Evolutionary conservation across 2,888 invertebrate species (phyloP).

Genomic region (Alloplasta piceator): DNA sequence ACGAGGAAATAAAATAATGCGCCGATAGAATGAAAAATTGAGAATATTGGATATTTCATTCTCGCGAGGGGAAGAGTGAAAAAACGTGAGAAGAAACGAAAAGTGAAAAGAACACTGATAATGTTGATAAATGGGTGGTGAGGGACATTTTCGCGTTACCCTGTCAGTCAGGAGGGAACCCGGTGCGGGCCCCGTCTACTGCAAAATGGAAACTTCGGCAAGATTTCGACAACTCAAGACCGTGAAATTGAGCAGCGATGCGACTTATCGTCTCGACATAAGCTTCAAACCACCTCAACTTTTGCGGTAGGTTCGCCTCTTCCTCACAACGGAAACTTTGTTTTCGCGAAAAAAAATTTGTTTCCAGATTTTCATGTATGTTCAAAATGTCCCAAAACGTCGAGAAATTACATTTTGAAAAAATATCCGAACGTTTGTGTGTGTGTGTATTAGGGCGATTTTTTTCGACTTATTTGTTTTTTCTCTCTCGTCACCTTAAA

Average conservation of each 20-base stretch:
- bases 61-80: no score
- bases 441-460: no score
- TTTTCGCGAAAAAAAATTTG: no score
- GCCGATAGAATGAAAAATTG: background rate
- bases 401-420: no score
- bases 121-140: constrained; percentile 76
- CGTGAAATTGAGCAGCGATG: constrained; percentile 85
- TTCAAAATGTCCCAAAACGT: no score
- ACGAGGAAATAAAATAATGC: background rate
- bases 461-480: no score
- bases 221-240: constrained; percentile 85
- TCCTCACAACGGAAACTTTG: no score
- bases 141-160: constrained; percentile 83
- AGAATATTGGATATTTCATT: constrained; percentile 2
- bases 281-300: constrained; percentile 85
- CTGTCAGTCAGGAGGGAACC: constrained; percentile 84
- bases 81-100: background rate
- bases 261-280: constrained; percentile 84
- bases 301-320: constrained; percentile 84
- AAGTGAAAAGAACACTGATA: constrained; percentile 49
- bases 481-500: no score
- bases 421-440: no score
- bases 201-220: constrained; percentile 85
- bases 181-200: constrained; percentile 84
- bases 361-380: no score